Conservation (phyloP, 2,888 invertebrate genomes). For the Blastobasis adustella region DNA sequence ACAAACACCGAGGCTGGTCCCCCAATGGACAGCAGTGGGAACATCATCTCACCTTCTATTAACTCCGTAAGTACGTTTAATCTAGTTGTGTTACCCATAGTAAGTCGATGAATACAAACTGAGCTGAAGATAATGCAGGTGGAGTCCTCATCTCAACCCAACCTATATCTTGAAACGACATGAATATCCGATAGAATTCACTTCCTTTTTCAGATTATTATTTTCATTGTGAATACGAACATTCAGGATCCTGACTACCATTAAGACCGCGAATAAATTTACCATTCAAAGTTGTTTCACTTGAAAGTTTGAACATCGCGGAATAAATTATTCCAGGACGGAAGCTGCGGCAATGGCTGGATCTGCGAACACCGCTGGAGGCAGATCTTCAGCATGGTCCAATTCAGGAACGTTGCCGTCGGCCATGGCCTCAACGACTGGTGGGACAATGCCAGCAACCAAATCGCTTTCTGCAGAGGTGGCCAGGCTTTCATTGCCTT, state of each 20-base stretch:
- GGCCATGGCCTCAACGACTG: slow-evolving; percentile 76
- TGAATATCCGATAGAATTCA: too few species aligned
- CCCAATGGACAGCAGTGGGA: slow-evolving; percentile 77
- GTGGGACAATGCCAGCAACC: slow-evolving; percentile 88
- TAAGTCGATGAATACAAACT: too few species aligned
- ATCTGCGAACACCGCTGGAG: slow-evolving; percentile 91
- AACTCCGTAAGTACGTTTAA: slow-evolving; percentile 55
- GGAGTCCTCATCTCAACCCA: too few species aligned
- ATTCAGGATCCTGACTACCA: too few species aligned
- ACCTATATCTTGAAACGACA: too few species aligned
- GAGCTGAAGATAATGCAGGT: too few species aligned
- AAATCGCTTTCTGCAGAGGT: slow-evolving; percentile 90
- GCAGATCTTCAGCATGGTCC: slow-evolving; percentile 86
- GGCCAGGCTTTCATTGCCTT: slow-evolving; percentile 84
- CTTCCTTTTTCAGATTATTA: too few species aligned
- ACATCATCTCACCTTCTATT: slow-evolving; percentile 79
- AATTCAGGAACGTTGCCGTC: slow-evolving; percentile 81
- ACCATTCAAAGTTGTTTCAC: too few species aligned
- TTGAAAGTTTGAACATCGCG: too few species aligned
- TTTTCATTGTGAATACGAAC: too few species aligned
- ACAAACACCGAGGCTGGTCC: slow-evolving; percentile 78
- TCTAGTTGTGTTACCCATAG: too few species aligned
- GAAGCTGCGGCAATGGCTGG: slow-evolving; percentile 82
- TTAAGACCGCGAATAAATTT: too few species aligned
- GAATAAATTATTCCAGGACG: slow-evolving; percentile 51